Evolutionary conservation across 2,113 vertebrate species (phyloP), one percentile per base, ranked within the genome.

Genomic region (Brienomyrus brachyistius): DNA sequence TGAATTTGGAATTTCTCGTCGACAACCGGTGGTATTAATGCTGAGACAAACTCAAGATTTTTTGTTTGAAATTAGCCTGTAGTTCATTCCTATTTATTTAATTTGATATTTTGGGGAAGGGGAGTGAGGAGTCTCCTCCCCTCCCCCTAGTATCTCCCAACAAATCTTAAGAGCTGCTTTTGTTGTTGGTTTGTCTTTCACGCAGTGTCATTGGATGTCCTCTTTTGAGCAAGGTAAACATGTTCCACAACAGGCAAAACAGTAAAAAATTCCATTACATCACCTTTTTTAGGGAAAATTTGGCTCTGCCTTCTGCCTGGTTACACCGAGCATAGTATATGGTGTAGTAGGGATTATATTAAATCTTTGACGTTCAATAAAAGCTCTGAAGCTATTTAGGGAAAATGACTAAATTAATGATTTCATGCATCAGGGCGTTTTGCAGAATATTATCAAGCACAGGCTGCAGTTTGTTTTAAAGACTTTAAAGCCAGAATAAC

Each of bases 381-480:
- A 82, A 82, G 77, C 17, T 83, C 19, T n/a, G 74, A 13, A 9
- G 45, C 82, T 84, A 48, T 84, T 84, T 23, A 84, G 4, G 8
- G 40, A 45, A 84, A 84, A 84, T 84, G 3, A 45, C 19, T n/a
- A 48, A 45, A 48, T 70, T 70, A 70, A 70, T 70, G 82, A 84
- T 48, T 84, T 84, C 45, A 13, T 48, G 82, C 82, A 84, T 45
- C 82, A 84, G 47, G 19, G n/a, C 11, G 8, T 40, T 84, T 23
- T 48, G 9, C 45, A 48, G 82, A 51, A 62, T 47, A 50, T 87
- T 84, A 9, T 50, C 59, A 86, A 84, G 27, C 83, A 90, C 35
- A 48, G 5, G 62, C 50, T 86, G 21, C 62, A 90, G 40, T 90
- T 15, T 31, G 83, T 70, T 90, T 90, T 90, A 59, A 85, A 86